Evolutionary conservation across 92 coral and sea anemone genomes (phyloP), one percentile per base, ranked within the genome.

Genomic region (Umimayanthus chanpuru): DNA sequence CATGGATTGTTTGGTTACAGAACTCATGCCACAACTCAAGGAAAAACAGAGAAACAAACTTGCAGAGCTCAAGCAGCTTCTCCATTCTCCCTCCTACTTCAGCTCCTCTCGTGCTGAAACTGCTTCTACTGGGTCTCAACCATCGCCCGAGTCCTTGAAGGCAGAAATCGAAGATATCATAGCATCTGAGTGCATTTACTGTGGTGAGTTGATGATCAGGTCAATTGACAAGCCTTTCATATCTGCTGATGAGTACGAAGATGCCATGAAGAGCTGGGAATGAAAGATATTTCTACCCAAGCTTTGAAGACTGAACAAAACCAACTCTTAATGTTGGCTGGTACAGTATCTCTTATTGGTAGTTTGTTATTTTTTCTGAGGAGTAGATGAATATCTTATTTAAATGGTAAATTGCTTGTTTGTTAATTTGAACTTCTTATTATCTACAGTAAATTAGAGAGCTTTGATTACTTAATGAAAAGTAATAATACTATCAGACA

Each of bases 121-220:
- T 7, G 75, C 75, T 0, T 80, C 82, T 15, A 61, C 58, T 38
- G 85, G 82, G 65, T 47, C 82, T 23, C 81, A 43, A 8, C 86
- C 74, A 29, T 79, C 77, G 39, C 67, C 65, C 29, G 90, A 65
- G 77, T 66, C 78, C 1, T 55, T 43, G 47, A 73, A 97, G 99
- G 96, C 93, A 74, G 98, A 97, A 70, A 90, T 92, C 36, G 99
- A 95, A 91, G 99, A 97, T 40, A 93, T 97, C 9, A 77, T 97
- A 9, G 99, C 96, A 36, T 91, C 96, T 7, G 99, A 97, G 86
- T 97, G 99, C 73, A 90, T 93, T 23, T 92, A 91, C 78, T 97
- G 99, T 80, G 99, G 99, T 1, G 99, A 97, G 79, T 79, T 93
- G 76, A 97, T 97, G 99, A 97, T 97, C 56, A 93, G 99, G 53